These are phyloP conservation scores for Vespertilio murinus DNA, from an alignment of 2,797 vertebrate genomes.

Conservation along the genomic window DNA sequence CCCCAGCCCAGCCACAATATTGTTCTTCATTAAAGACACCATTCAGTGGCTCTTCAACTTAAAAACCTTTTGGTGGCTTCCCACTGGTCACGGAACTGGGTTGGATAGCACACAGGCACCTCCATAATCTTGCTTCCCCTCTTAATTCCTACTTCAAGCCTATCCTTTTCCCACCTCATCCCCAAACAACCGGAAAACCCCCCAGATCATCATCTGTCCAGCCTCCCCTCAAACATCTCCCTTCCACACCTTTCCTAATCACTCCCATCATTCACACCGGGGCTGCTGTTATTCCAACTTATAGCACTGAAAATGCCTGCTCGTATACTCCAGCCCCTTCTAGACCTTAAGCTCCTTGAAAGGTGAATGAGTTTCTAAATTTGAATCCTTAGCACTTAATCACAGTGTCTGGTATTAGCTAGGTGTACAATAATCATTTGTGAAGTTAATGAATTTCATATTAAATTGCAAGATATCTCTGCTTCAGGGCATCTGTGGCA, in stretches of 20 bases:
- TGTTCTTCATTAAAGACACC: neutral
- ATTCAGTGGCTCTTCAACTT: neutral
- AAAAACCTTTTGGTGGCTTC: neutral
- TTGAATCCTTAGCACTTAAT: neutral
- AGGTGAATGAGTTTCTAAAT: neutral
- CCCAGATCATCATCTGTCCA: neutral
- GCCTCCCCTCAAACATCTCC: neutral
- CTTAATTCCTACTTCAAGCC: neutral
- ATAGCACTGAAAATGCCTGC: neutral
- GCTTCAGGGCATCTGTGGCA: neutral
- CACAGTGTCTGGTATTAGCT: neutral
- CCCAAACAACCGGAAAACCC: neutral
- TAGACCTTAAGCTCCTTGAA: neutral
- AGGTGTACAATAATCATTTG: neutral
- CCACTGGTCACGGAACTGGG: neutral
- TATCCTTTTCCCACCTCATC: neutral
- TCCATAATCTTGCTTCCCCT: neutral
- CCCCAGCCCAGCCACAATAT: no score
- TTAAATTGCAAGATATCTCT: neutral
- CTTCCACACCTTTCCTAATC: neutral
- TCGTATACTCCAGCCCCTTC: no score
- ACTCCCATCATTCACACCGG: neutral
- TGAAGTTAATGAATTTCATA: neutral
- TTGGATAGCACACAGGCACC: accelerated
- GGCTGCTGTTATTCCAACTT: neutral